phyloP scores from a whole-genome alignment of 2,888 invertebrate species.

The Eupithecia exiguata region DNA sequence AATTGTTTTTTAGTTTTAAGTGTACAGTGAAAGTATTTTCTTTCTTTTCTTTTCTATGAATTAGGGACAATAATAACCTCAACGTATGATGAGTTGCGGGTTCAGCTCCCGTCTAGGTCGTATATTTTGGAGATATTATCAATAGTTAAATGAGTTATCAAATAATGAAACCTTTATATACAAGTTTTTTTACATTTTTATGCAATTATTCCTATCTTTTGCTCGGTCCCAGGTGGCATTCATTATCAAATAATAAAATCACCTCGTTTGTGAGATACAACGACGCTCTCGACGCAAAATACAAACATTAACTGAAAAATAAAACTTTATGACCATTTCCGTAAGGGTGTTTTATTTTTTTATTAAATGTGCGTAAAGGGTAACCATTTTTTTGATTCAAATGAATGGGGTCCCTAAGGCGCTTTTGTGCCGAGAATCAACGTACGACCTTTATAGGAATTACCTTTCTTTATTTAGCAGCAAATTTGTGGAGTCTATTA shows the following conservation, averaged over 20 bases:
- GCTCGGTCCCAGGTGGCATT: background rate
- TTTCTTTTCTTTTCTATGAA: too few relatives aligned
- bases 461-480: background rate
- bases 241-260: background rate
- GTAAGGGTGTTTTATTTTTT: constrained; percentile 1
- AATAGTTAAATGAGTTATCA: too few relatives aligned
- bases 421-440: background rate
- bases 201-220: background rate
- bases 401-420: constrained; percentile 2
- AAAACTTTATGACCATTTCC: background rate
- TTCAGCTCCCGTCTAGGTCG: too few relatives aligned
- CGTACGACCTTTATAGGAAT: background rate
- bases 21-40: too few relatives aligned
- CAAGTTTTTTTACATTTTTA: too few relatives aligned
- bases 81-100: too few relatives aligned
- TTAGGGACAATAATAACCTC: too few relatives aligned
- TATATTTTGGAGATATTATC: too few relatives aligned
- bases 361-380: background rate
- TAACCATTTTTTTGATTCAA: constrained; percentile 1
- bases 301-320: constrained; percentile 3
- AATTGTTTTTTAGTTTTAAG: too few relatives aligned
- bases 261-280: background rate
- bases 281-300: background rate
- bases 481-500: too few relatives aligned
- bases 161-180: too few relatives aligned